A percentile compares a stretch with the other conserved stretches of the same genome.
These are phyloP conservation scores for Lutjanus erythropterus DNA, from an alignment of 2,113 vertebrate genomes.

Conservation along the genomic window DNA sequence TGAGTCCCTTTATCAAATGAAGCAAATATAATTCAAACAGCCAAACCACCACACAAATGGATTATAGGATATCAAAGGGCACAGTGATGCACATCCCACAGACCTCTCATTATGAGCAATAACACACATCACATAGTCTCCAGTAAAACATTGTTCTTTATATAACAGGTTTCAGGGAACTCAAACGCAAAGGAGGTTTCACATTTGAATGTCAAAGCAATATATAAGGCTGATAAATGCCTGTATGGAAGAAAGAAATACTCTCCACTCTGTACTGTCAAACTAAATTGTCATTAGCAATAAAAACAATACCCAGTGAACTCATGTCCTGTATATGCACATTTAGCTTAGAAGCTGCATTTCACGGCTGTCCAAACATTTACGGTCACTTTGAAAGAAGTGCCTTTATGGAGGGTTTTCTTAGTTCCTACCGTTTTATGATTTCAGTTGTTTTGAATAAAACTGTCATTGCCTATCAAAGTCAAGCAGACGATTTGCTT, in stretches of 20 bases:
- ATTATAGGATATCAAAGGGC: slow-evolving; percentile 49
- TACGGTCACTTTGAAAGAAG: slow-evolving; percentile 82
- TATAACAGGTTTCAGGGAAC: slow-evolving; percentile 77
- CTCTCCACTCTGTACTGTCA: slow-evolving; percentile 57
- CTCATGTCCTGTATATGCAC: slow-evolving; percentile 61
- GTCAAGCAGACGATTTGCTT: slow-evolving; percentile 44
- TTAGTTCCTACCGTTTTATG: slow-evolving; percentile 70
- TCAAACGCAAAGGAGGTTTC: slow-evolving; percentile 56
- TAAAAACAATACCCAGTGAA: slow-evolving; percentile 66
- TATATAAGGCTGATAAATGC: slow-evolving; percentile 54
- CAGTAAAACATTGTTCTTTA: slow-evolving; percentile 70
- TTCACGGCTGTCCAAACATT: slow-evolving; percentile 69
- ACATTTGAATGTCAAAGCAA: slow-evolving; percentile 74
- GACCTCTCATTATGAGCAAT: slow-evolving; percentile 78
- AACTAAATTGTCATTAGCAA: slow-evolving; percentile 73
- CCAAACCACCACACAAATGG: slow-evolving; percentile 53
- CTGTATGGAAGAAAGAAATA: slow-evolving; percentile 50
- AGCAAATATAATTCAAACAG: slow-evolving; percentile 49
- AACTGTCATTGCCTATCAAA: slow-evolving; percentile 80
- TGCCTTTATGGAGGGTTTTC: slow-evolving; percentile 80
- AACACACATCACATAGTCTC: slow-evolving; percentile 71
- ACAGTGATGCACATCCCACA: slow-evolving; percentile 56
- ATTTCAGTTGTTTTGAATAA: slow-evolving; percentile 82
- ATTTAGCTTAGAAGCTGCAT: slow-evolving; percentile 66
- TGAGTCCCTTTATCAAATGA: slow-evolving; percentile 63